phyloP scores from a whole-genome alignment of 2,888 invertebrate species.

The Aradus depressus region DNA sequence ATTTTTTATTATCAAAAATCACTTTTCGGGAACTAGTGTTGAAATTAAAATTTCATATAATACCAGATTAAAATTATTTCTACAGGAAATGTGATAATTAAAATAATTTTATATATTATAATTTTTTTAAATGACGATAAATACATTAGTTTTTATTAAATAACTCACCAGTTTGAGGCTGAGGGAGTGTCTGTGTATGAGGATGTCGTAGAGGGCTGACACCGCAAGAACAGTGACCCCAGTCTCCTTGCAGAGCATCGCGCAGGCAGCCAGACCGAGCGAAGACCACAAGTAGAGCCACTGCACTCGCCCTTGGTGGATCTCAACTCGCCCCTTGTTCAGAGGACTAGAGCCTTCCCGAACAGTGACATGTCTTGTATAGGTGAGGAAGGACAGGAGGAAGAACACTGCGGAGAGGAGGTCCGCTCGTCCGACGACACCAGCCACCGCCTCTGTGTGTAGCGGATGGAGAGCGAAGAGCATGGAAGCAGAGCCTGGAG shows the following conservation, averaged over 20 bases:
- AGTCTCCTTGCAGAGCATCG: constrained; percentile 90
- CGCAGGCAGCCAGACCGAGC: constrained; percentile 51
- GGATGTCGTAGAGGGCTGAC: constrained; percentile 78
- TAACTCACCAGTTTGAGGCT: constrained; percentile 25
- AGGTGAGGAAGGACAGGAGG: constrained; percentile 74
- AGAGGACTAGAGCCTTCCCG: constrained; percentile 10
- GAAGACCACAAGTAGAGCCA: constrained; percentile 29
- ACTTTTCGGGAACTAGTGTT: too few species aligned
- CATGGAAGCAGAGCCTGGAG: constrained; percentile 43
- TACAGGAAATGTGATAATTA: background rate
- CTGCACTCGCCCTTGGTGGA: constrained; percentile 23
- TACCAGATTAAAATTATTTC: too few species aligned
- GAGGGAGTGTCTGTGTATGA: constrained; percentile 34
- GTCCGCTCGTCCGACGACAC: constrained; percentile 90
- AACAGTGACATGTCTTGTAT: constrained; percentile 57
- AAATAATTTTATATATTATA: background rate
- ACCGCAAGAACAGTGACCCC: constrained; percentile 84
- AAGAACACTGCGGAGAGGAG: constrained; percentile 84
- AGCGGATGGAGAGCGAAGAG: constrained; percentile 92
- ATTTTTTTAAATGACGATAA: background rate
- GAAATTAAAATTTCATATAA: too few species aligned
- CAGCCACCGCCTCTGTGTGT: constrained; percentile 93
- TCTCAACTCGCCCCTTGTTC: constrained; percentile 12
- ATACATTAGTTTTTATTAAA: background rate
- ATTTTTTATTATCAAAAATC: too few species aligned